These are phyloP conservation scores for Neosalanx taihuensis DNA, from an alignment of 2,797 vertebrate species.

Conservation along the genomic window DNA sequence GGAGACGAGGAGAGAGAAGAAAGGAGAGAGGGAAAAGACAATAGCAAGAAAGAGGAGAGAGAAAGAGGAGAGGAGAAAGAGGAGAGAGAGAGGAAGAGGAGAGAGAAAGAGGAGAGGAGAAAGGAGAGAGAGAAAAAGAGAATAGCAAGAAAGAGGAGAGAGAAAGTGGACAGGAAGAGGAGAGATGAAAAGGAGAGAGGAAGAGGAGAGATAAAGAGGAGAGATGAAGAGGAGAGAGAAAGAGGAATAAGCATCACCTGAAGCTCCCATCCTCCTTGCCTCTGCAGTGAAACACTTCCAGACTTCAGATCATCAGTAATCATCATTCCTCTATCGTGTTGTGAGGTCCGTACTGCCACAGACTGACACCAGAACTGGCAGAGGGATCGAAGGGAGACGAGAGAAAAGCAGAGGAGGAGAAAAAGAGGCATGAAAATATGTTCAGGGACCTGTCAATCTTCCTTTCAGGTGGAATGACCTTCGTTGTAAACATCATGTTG, in stretches of 20 bases:
- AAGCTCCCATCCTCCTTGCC: conserved; percentile 8
- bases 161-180: background rate
- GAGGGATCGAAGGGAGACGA: background rate
- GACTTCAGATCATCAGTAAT: conserved; percentile 42
- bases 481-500: too few relatives aligned
- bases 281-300: conserved; percentile 32
- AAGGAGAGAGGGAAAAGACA: conserved; percentile 1
- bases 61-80: background rate
- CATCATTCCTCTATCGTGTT: background rate
- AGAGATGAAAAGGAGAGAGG: too few relatives aligned
- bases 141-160: background rate
- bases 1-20: background rate
- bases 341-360: conserved; percentile 4
- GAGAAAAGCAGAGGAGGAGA: background rate
- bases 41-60: background rate
- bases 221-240: background rate
- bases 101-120: background rate
- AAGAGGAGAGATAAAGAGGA: too few relatives aligned
- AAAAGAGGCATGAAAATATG: background rate
- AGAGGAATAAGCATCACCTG: conserved; percentile 13
- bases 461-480: too few relatives aligned
- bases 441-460: conserved; percentile 1
- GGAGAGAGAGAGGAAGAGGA: too few relatives aligned
- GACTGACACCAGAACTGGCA: background rate
- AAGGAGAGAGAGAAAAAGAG: too few relatives aligned